Base-by-base conservation (phyloP, 2,888 invertebrate genomes). In the Zonitis immaculata region DNA sequence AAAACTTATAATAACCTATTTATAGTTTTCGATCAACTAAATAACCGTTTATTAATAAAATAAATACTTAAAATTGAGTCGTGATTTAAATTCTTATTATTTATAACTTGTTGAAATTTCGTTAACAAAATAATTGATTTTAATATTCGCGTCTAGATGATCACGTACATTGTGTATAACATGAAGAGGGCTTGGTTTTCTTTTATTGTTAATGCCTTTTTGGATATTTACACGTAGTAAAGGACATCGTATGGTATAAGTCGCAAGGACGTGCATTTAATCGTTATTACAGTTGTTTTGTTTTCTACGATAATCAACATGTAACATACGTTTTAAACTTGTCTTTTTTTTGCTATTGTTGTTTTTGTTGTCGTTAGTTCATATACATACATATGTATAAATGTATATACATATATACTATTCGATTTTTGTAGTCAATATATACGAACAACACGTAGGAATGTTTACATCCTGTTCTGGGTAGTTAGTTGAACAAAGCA, bases 191-290 rank as follows among this genome's bases (percentile, higher is more conserved):
- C 42, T 39, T 48, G 39, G 42, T 52, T 18, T 28, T 22, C 3
- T 28, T 45, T 56, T 54, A 39, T 47, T 47, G 55, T 51, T 55
- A 55, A 49, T 55, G 55, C 51, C 55, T 54, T 45, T 42, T 44
- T 46, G 43, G 51, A 61, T 61, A 42, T 53, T 53, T 61, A 52
- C 59, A 61, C 61, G 61, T 61, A 54, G 51, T 51, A 58, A 63
- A 63, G 63, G 63, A 63, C 63, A 63, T 61, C 57, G 54, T 56
- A 59, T 57, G 58, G 20, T 11, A n/a, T n/a, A 55, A 59, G 47
- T 54, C 52, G 58, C 63, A 63, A 63, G 63, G 63, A 63, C 63
- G 62, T 63, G 63, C 55, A 56, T 57, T 60, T 49, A 56, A 62
- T 63, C 60, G 49, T 59, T 61, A 61, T 61, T 58, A 59, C 59